Evolutionary conservation across 2,797 vertebrate genomes (phyloP), one percentile per base, ranked within the genome.

Genomic region (Sebastes vulpes): DNA sequence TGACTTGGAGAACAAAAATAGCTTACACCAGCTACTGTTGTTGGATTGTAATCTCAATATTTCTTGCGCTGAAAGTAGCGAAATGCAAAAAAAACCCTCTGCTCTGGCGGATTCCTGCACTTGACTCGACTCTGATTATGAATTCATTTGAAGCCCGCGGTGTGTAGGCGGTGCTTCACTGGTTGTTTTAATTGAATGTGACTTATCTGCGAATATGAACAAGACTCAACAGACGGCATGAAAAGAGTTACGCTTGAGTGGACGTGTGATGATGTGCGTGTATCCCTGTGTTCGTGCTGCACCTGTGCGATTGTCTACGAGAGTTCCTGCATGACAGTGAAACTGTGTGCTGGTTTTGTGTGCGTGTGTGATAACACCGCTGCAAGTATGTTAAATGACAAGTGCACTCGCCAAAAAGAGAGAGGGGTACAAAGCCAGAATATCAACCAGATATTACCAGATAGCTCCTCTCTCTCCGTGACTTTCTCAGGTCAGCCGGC

Each of bases 181-280:
- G 32, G 26, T 72, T 65, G 28, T 65, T 86, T 85, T 85, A 89
- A 88, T 84, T 89, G 42, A 89, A 82, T 78, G 56, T 74, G 75
- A 89, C 58, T 75, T 75, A 77, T 84, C 61, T 75, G 46, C 0
- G 21, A 57, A 57, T 26, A 26, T 53, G 60, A 86, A 77, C 67
- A 75, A 82, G 59, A 76, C 54, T 31, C 26, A 78, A 77, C 68
- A 65, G 52, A 72, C 54, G 20, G 53, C 65, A 59, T 60, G 65
- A 77, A 78, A 78, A 57, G 29, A 72, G 57, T 76, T 29, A 4
- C 31, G 56, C 64, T 64, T 18, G 52, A 67, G 57, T 21, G 31
- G 69, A 48, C 42, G 2, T 18, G 42, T 31, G 46, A 48, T 57
- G 57, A 35, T 64, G 54, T 54, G 20, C 20, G 50, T 23, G 12